phyloP scores from a whole-genome alignment of 2,113 vertebrate species.

The Antechinus stuartii region DNA sequence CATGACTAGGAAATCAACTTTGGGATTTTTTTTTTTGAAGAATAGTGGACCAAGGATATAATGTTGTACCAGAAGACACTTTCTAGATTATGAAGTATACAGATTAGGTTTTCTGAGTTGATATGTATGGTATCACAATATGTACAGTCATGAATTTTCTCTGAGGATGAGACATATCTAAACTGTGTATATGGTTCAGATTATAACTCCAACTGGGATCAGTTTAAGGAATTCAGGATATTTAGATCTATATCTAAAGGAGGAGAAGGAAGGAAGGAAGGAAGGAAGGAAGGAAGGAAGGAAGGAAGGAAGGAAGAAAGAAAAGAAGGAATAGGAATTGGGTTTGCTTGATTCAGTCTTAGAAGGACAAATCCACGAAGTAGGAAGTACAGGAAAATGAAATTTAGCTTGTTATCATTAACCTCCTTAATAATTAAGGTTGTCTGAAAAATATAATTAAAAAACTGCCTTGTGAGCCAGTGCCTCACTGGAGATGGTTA shows the following conservation, averaged over 20 bases:
- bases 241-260: background rate
- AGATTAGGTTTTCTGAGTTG: conserved; percentile 3
- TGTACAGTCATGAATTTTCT: conserved; percentile 33
- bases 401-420: background rate
- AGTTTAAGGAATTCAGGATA: background rate
- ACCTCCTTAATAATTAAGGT: background rate
- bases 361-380: background rate
- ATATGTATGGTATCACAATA: background rate
- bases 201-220: background rate
- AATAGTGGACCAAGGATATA: background rate
- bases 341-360: background rate
- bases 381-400: background rate
- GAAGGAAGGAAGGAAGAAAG: too few relatives aligned
- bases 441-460: background rate
- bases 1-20: background rate
- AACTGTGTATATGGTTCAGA: conserved; percentile 3
- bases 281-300: background rate
- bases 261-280: background rate
- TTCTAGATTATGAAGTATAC: background rate
- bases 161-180: conserved; percentile 37
- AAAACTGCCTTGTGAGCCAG: background rate
- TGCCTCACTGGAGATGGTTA: background rate
- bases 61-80: background rate
- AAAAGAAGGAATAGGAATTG: background rate
- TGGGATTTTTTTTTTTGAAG: background rate